Base-by-base conservation (phyloP, 2,113 vertebrate genomes). In the Rutilus rutilus region DNA sequence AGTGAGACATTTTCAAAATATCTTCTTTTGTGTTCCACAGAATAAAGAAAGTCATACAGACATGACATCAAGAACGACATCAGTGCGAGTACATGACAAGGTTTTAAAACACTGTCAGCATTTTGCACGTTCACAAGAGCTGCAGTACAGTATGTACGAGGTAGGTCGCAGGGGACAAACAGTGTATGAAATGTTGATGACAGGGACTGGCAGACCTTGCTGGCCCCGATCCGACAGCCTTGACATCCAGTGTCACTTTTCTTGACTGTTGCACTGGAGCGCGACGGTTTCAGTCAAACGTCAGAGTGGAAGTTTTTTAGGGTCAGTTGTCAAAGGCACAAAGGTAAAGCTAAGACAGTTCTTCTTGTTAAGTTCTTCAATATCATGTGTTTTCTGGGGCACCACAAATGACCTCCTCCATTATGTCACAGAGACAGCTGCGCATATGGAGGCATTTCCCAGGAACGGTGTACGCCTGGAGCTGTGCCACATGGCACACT, bases 401-500 rank as follows among this genome's bases (percentile, higher is more conserved):
- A 77, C 23, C 25, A 36, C 10, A 11, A 54, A 62, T 36, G 78
- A 25, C 39, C 80, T 62, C 75, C 45, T 83, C 42, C 47, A 64
- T 60, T 62, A 84, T 23, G 25, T 14, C 75, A 64, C 12, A 27
- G 30, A 79, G 78, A 82, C 84, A 86, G 64, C 81, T 75, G 83
- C 36, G 14, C 75, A 64, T 75, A 59, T 75, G 42, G 39, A 65
- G 42, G 36, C 39, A 11, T 47, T 42, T 75, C 62, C 80, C 76
- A 77, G 62, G 64, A 87, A 82, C n/a, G 54, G 50, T 84, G 57
- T 25, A 75, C 0, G 79, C 82, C 83, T 73, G 67, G 54, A 80
- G 76, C 85, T 71, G 33, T 52, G 52, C 21, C 85, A 83, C 60
- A 84, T 50, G 82, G 54, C 69, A 78, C 54, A 64, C 42, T 74